Evolutionary conservation across 2,113 vertebrate genomes (phyloP).

Genomic region (Geococcyx californianus): DNA sequence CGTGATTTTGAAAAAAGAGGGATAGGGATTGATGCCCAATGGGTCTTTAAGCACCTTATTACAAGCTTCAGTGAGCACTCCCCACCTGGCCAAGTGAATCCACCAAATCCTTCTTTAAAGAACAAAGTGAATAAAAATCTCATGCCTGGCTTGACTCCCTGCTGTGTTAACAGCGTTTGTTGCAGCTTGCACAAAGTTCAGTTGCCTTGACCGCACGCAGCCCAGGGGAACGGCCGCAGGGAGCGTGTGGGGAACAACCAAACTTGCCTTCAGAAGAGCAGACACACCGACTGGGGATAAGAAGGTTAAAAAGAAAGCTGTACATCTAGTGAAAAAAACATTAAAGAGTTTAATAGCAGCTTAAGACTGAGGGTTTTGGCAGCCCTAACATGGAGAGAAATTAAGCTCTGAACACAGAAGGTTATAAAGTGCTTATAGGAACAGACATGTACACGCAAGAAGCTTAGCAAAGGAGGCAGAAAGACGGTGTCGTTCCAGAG

Average conservation of each 20-base stretch:
- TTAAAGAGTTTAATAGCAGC: conserved; percentile 5
- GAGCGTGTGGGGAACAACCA: not conserved
- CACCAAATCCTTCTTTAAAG: not conserved
- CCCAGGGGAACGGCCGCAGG: rapidly evolving
- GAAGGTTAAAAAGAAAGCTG: conserved; percentile 4
- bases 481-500: not conserved
- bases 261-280: not conserved
- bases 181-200: not conserved
- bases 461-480: not conserved
- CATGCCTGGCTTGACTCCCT: not conserved
- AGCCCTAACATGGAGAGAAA: not conserved
- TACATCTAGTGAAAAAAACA: not conserved
- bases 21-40: not conserved
- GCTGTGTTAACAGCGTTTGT: not conserved
- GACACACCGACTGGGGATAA: not conserved
- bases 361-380: conserved; percentile 3
- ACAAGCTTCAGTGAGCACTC: not conserved
- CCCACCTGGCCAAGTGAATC: not conserved
- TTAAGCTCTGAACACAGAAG: conserved; percentile 33
- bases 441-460: not conserved
- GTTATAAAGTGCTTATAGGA: conserved; percentile 35
- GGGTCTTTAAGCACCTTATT: not conserved
- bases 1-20: not conserved
- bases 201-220: not conserved
- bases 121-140: not conserved